Base-by-base conservation (phyloP, 1,140 invertebrate species). In the Saxidomus purpurata region DNA sequence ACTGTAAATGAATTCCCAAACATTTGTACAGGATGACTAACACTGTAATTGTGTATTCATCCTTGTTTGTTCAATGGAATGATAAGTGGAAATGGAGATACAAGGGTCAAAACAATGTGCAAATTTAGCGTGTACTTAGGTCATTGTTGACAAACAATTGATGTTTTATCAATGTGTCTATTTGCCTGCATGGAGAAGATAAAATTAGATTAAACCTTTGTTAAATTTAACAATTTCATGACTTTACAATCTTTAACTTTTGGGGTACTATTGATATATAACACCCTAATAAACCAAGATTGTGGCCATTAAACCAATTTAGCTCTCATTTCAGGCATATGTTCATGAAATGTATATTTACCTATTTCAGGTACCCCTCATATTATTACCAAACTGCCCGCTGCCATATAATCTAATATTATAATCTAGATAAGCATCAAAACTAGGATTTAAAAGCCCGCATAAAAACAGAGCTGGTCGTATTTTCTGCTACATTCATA, bases 71-170 rank as follows among this genome's bases (percentile, higher is more conserved):
- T 71, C 36, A 71, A 49, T 49, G 74, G 74, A 77, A 77, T 77
- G 74, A 77, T 77, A 77, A 77, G 74, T 77, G 34, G 74, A 49
- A 19, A 77, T 43, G 25, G 11, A 17, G 13, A 52, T 31, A 71
- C 67, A 71, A 71, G 38, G 67, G 67, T 71, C 74, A 52, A 52
- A 77, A 47, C n/a, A 77, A 77, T 49, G 40, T 77, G 34, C 74
- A 77, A 40, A 43, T 9, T 43, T 19, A 74, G 36, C 36, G 11
- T 31, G 17, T n/a, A 77, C 40, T 9, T 31, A 31, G 40, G 28
- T 49, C 40, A 11, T 49, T 77, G 40, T 28, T 77, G 74, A 77
- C 74, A 49, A 77, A 77, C 43, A 77, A 77, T 77, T 47, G 74
- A 49, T 28, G n/a, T 38, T n/a, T 28, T 71, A 71, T 38, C 17